Percentiles rank a stretch among this genome's conserved stretches.
phyloP scores from a whole-genome alignment of 2,797 vertebrate genomes.

The Muscicapa striata region DNA sequence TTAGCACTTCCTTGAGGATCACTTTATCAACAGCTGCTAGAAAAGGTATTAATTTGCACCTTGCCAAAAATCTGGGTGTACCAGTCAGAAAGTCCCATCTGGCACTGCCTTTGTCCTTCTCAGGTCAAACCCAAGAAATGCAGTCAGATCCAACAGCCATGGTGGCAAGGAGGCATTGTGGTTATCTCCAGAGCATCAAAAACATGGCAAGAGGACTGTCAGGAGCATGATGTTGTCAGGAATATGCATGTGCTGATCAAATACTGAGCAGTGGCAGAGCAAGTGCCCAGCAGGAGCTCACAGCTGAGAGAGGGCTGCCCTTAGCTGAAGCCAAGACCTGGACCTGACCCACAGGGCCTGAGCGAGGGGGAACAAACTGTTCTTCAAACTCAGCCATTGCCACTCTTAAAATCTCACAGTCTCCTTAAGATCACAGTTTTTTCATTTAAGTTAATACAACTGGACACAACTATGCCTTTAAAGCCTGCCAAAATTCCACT shows the following conservation, averaged over 20 bases:
- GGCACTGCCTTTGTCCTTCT: not conserved
- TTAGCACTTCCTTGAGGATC: not conserved
- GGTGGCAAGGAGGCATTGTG: rapidly evolving
- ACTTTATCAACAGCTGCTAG: not conserved
- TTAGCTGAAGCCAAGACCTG: not conserved
- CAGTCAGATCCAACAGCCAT: not conserved
- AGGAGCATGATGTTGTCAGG: rapidly evolving
- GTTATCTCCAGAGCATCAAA: not conserved
- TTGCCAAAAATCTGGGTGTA: not conserved
- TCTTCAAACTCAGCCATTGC: not conserved
- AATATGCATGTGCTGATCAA: not conserved
- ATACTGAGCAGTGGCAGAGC: not conserved
- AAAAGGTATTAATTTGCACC: not conserved
- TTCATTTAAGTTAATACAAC: not conserved
- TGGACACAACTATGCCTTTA: not conserved
- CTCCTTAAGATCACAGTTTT: not conserved
- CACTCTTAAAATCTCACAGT: not conserved
- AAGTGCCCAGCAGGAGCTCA: not conserved
- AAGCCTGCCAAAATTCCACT: not conserved
- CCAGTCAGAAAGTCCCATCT: not conserved
- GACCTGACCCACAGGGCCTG: not conserved
- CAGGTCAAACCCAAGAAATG: not conserved
- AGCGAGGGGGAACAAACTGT: not conserved
- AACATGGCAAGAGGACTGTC: not conserved
- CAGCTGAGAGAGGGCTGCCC: not conserved